These are phyloP conservation scores for Xiphophorus maculatus DNA, from an alignment of 2,113 vertebrate species.

Conservation along the genomic window DNA sequence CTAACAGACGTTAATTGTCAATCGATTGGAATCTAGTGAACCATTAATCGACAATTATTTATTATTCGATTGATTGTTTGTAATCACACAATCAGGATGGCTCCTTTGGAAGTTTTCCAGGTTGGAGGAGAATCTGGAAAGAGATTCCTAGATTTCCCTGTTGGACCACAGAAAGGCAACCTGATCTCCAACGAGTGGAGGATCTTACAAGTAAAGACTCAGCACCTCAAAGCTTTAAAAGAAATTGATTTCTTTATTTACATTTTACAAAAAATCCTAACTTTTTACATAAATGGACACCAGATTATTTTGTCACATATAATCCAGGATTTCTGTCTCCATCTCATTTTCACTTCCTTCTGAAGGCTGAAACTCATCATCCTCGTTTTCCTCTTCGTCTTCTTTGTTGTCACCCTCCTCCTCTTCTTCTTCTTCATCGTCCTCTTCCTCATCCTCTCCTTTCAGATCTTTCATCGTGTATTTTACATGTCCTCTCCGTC, in stretches of 20 bases:
- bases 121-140: too few relatives aligned
- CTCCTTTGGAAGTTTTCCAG: background rate
- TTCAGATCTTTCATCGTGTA: background rate
- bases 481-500: conserved; percentile 1
- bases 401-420: conserved; percentile 62
- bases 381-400: conserved; percentile 86
- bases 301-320: conserved; percentile 76
- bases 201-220: background rate
- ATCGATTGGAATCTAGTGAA: too few relatives aligned
- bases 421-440: conserved; percentile 24
- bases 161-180: background rate
- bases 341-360: conserved; percentile 98
- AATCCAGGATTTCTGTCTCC: conserved; percentile 96
- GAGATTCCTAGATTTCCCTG: background rate
- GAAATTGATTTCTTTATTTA: conserved; percentile 40
- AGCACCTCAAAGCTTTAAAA: background rate
- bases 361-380: conserved; percentile 90
- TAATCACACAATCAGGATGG: background rate
- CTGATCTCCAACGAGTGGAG: too few relatives aligned
- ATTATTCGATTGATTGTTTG: too few relatives aligned
- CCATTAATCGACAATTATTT: too few relatives aligned
- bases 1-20: too few relatives aligned
- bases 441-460: conserved; percentile 20
- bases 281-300: background rate
- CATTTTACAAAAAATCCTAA: background rate